A percentile compares a stretch with the other conserved stretches of the same genome.
Conservation (phyloP, 1,140 invertebrate genomes). For the Zaprionus gabonicus region DNA sequence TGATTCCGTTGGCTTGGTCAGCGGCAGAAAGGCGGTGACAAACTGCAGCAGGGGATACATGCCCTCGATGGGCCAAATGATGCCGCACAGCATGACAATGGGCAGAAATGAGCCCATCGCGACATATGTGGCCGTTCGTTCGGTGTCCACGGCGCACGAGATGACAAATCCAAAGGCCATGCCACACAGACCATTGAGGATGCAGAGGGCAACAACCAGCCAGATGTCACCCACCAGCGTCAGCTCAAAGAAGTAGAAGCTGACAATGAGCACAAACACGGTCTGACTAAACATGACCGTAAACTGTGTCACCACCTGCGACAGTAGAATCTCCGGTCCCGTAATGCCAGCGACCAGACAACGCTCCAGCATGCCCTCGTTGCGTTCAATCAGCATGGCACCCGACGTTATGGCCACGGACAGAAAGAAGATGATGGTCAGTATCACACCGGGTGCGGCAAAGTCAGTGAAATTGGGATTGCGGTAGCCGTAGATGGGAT, state of each 20-base stretch:
- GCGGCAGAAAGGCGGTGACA: constrained; percentile 92
- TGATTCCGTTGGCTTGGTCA: constrained; percentile 97
- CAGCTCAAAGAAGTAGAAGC: constrained; percentile 92
- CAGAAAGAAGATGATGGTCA: constrained; percentile 97
- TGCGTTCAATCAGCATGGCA: constrained; percentile 94
- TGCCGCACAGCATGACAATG: constrained; percentile 94
- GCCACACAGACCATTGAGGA: constrained; percentile 94
- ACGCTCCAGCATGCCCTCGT: constrained; percentile 95
- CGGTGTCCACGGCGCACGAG: constrained; percentile 93
- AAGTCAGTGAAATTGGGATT: constrained; percentile 96
- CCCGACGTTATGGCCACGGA: constrained; percentile 96
- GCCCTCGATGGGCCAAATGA: constrained; percentile 93
- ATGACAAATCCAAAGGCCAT: constrained; percentile 98
- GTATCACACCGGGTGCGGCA: constrained; percentile 96
- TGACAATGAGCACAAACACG: constrained; percentile 91
- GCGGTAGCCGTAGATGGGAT: constrained; percentile 94
- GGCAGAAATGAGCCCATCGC: constrained; percentile 97
- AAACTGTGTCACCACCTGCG: constrained; percentile 94
- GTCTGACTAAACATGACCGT: constrained; percentile 94
- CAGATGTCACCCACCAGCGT: constrained; percentile 91
- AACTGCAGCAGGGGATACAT: constrained; percentile 92
- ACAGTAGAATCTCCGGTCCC: constrained; percentile 91
- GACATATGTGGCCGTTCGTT: constrained; percentile 96
- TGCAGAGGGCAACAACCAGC: constrained; percentile 90
- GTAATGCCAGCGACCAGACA: constrained; percentile 92